Percentiles rank a stretch among this genome's conserved stretches.
Evolutionary conservation across 2,888 invertebrate species (phyloP).

Genomic region (Drosophila robusta): DNA sequence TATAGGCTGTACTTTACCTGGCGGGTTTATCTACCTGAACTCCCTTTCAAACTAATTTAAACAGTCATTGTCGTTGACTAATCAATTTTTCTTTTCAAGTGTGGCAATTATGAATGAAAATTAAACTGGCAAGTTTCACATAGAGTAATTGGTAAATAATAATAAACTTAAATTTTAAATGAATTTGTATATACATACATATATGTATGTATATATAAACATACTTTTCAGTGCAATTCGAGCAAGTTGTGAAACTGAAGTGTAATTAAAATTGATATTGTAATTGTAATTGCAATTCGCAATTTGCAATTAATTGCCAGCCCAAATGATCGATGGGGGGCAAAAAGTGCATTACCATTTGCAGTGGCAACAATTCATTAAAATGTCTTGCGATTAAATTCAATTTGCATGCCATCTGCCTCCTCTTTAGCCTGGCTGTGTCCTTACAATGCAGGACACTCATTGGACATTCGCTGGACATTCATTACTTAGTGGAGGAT

Average conservation of each 20-base stretch:
- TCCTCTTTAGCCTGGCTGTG: too few relatives aligned
- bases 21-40: not conserved
- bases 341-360: conserved; percentile 32
- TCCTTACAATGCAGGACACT: conserved; percentile 1
- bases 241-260: not conserved
- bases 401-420: conserved; percentile 37
- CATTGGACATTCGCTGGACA: conserved; percentile 22
- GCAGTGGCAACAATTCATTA: conserved; percentile 16
- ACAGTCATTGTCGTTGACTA: not conserved
- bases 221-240: not conserved
- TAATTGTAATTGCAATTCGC: conserved; percentile 28
- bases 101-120: too few relatives aligned
- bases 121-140: too few relatives aligned
- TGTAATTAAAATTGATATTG: conserved; percentile 52
- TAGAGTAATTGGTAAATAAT: too few relatives aligned
- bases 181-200: too few relatives aligned
- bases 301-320: conserved; percentile 28
- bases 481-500: conserved; percentile 41
- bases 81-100: too few relatives aligned
- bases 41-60: too few relatives aligned
- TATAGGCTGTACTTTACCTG: not conserved
- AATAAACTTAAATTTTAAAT: too few relatives aligned
- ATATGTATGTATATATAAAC: too few relatives aligned
- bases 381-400: conserved; percentile 34
- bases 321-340: conserved; percentile 36